These are phyloP conservation scores for Galleria mellonella DNA, from an alignment of 1,140 invertebrate genomes.

Conservation along the genomic window DNA sequence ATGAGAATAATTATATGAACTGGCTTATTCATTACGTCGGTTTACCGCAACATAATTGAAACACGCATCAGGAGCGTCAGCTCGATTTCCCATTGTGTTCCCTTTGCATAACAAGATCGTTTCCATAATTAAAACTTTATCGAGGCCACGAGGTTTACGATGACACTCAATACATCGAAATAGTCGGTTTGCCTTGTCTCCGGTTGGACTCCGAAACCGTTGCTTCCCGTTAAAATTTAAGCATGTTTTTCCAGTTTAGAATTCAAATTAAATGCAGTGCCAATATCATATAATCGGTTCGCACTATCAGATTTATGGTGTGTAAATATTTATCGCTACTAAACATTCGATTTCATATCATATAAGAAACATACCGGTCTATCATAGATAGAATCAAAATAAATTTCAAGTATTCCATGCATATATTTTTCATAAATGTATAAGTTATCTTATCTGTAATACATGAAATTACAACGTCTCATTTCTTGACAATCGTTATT, in stretches of 20 bases:
- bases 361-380: too few relatives aligned
- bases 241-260: constrained; percentile 18
- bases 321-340: constrained; percentile 47
- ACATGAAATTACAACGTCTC: too few relatives aligned
- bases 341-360: not conserved
- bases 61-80: not conserved
- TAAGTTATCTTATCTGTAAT: too few relatives aligned
- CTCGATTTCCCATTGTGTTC: not conserved
- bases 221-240: constrained; percentile 17
- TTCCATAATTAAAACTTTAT: constrained; percentile 2
- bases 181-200: constrained; percentile 15
- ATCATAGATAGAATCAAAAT: too few relatives aligned
- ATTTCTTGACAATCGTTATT: too few relatives aligned
- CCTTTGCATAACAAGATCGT: not conserved
- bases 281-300: constrained; percentile 2
- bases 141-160: constrained; percentile 49
- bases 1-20: too few relatives aligned
- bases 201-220: constrained; percentile 37
- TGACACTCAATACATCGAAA: constrained; percentile 41
- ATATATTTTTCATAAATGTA: too few relatives aligned
- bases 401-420: too few relatives aligned
- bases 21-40: too few relatives aligned
- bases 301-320: constrained; percentile 37
- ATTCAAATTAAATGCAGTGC: constrained; percentile 16
- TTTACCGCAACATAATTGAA: too few relatives aligned